These are phyloP conservation scores for Vulpes ferrilata DNA, from an alignment of 2,113 vertebrate species.

Conservation along the genomic window DNA sequence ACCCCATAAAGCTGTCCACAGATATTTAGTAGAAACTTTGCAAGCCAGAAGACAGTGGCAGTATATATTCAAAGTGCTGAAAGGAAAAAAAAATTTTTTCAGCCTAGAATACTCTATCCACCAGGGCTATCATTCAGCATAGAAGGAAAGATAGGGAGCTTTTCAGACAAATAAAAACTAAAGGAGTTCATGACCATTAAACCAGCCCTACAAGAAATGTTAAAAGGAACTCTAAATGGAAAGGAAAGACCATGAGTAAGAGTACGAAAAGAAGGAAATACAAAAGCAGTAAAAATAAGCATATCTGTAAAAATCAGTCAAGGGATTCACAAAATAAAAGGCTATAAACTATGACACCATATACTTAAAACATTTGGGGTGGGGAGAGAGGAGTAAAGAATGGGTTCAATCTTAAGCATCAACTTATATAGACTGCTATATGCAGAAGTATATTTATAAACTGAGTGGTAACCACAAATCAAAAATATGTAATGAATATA, in stretches of 20 bases:
- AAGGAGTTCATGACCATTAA: neutral
- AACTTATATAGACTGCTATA: neutral
- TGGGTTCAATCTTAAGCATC: neutral
- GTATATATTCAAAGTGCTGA: neutral
- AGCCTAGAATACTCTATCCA: neutral
- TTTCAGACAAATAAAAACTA: neutral
- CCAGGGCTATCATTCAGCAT: neutral
- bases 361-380: neutral
- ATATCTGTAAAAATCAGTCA: neutral
- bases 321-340: neutral
- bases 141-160: neutral
- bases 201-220: neutral
- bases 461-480: neutral
- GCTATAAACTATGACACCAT: neutral
- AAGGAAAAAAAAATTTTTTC: neutral
- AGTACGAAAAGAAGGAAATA: neutral
- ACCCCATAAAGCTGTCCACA: neutral
- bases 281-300: neutral
- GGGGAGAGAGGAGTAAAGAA: neutral
- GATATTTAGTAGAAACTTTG: neutral
- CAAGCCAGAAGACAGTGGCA: neutral
- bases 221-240: neutral
- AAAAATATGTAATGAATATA: neutral
- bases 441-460: neutral
- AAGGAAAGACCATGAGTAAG: neutral